A percentile compares a stretch with the other conserved stretches of the same genome.
Conservation (phyloP, 2,888 invertebrate genomes). For the Tridacna crocea region DNA sequence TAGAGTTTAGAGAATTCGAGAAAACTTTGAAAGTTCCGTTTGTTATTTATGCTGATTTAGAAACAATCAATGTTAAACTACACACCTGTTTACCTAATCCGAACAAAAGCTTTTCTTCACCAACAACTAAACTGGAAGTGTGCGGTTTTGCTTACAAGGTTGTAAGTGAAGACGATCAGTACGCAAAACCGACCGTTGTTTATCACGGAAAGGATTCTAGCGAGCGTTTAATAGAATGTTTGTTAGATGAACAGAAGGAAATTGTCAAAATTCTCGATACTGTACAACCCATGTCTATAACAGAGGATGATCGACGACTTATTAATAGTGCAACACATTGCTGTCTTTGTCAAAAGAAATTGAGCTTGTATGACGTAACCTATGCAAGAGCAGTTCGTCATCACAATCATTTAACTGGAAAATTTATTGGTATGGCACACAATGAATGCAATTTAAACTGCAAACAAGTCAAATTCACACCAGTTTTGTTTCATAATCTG, state of each 20-base stretch:
- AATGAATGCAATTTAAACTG: too few species aligned
- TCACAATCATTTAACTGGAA: conserved; percentile 40
- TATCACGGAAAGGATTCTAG: conserved; percentile 37
- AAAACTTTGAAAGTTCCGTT: conserved; percentile 38
- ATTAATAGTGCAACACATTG: conserved; percentile 23
- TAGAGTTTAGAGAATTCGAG: conserved; percentile 42
- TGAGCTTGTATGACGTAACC: neutral
- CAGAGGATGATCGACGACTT: neutral
- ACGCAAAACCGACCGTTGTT: conserved; percentile 40
- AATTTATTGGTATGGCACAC: conserved; percentile 37
- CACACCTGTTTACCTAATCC: conserved; percentile 38
- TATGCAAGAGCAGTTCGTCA: conserved; percentile 27
- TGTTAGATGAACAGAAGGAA: conserved; percentile 33
- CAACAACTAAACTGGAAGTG: conserved; percentile 36
- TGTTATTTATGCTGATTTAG: too few species aligned
- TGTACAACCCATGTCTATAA: conserved; percentile 39
- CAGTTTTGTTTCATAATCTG: too few species aligned
- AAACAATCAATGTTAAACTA: conserved; percentile 32
- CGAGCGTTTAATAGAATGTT: conserved; percentile 18
- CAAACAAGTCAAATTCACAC: too few species aligned
- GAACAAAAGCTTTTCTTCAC: conserved; percentile 5
- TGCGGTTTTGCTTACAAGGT: conserved; percentile 46
- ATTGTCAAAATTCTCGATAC: conserved; percentile 26
- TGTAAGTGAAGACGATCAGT: conserved; percentile 36
- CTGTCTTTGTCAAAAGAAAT: conserved; percentile 29